Conservation (phyloP, 2,888 invertebrate species). For the Elaeidobius kamerunicus region DNA sequence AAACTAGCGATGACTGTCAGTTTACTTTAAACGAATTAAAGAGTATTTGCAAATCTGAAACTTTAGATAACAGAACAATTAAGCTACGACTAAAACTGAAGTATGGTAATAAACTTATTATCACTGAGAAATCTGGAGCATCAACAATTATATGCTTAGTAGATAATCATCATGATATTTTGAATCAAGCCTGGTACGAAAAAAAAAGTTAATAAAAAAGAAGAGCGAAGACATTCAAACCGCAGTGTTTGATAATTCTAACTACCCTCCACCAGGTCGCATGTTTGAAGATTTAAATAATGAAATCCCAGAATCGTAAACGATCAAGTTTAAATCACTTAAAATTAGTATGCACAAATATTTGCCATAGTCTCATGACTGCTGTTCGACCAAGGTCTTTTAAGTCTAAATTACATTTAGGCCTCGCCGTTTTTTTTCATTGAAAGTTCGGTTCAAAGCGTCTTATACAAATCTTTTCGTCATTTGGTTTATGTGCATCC, state of each 20-base stretch:
- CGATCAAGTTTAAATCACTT: constrained; percentile 37
- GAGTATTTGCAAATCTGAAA: constrained; percentile 5
- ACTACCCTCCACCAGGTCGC: constrained; percentile 38
- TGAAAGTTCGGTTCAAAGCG: constrained; percentile 34
- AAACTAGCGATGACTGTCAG: too few species aligned
- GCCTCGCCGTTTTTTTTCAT: constrained; percentile 41
- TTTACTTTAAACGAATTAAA: constrained; percentile 22
- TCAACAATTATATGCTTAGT: constrained; percentile 26
- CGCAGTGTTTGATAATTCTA: constrained; percentile 16
- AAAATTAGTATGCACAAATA: constrained; percentile 33
- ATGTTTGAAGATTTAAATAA: constrained; percentile 41
- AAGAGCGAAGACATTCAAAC: constrained; percentile 16
- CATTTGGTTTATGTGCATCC: constrained; percentile 35
- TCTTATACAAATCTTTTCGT: constrained; percentile 33
- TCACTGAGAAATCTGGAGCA: constrained; percentile 36
- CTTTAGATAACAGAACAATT: constrained; percentile 22
- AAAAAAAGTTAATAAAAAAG: constrained; percentile 30
- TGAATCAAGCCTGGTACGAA: constrained; percentile 36
- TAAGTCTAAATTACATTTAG: constrained; percentile 44
- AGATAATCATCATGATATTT: constrained; percentile 14
- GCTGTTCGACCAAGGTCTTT: constrained; percentile 37
- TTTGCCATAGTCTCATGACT: constrained; percentile 35
- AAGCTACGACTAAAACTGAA: constrained; percentile 39
- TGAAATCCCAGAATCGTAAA: constrained; percentile 39
- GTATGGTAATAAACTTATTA: constrained; percentile 42